Base-by-base conservation (phyloP, 2,888 invertebrate genomes). In the Drosophila peninsularis region DNA sequence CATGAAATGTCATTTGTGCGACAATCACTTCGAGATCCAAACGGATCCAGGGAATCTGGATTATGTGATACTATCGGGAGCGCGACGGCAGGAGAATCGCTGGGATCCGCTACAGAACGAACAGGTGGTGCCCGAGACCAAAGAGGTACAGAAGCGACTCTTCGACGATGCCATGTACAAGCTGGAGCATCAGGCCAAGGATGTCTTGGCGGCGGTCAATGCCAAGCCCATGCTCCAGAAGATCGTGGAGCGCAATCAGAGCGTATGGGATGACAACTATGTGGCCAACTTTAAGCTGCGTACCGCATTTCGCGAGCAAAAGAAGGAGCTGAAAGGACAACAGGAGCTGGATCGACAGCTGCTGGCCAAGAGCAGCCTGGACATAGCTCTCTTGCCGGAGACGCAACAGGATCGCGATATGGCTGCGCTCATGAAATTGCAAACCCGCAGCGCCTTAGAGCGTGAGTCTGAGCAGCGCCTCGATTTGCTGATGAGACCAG, bases 111-210 rank as follows among this genome's bases (percentile, higher is more conserved):
- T 96, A 36, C 96, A 98, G 82, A 99, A 99, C 93, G 98, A 97
- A 52, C 99, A 99, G 91, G 95, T 97, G 63, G 97, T 97, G 0
- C 96, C 97, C 0, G 97, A 97, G 90, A 98, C 98, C 0, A 98
- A 98, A 90, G 97, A 97, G 91, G 95, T 96, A 0, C 97, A 97
- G 86, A 96, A 97, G 82, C 94, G 96, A 64, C 93, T 99, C 65
- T 98, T 97, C 83, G 97, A 97, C 83, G 99, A 99, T 95, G 96
- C 99, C 7, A 99, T 99, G 99, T 99, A 96, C 92, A 98, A 97
- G 91, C 93, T 99, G 77, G 99, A 99, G 91, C 99, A 99, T 92
- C 96, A 96, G 55, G 95, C 95, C 0, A 95, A 96, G 54, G 99
- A 99, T 92, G 94, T 94, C 67, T 94, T 94, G 80, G 93, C 94